Conservation (phyloP, 2,888 invertebrate species). For the Polydrusus cervinus region DNA sequence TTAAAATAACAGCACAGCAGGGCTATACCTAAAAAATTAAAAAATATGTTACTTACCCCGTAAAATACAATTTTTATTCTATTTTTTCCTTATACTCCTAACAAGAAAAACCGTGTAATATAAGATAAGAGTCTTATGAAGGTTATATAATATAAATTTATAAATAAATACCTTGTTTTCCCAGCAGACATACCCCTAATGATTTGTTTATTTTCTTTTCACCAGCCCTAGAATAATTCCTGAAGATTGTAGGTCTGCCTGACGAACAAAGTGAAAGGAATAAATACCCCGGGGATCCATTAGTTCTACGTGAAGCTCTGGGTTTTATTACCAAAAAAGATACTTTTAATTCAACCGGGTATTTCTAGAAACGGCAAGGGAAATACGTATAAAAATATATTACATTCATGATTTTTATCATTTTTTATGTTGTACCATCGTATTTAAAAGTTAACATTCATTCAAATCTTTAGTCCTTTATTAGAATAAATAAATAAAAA, state of each 20-base stretch:
- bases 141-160: conserved; percentile 7
- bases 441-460: no score
- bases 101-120: no score
- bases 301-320: not conserved
- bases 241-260: conserved; percentile 25
- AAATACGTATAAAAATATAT: conserved; percentile 10
- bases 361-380: conserved; percentile 9
- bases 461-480: no score
- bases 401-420: not conserved
- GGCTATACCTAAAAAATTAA: no score
- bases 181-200: conserved; percentile 28
- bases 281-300: conserved; percentile 25
- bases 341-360: conserved; percentile 21
- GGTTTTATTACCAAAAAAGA: conserved; percentile 25
- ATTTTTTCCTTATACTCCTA: no score
- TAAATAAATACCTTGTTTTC: conserved; percentile 27
- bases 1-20: no score
- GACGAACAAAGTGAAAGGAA: conserved; percentile 24
- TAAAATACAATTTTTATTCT: no score
- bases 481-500: no score
- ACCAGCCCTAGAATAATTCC: conserved; percentile 20
- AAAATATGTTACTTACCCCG: no score
- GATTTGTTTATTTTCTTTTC: conserved; percentile 40
- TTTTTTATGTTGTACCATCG: not conserved
- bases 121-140: no score